Evolutionary conservation across 1,140 invertebrate genomes (phyloP), one percentile per base, ranked within the genome.

Genomic region (Pseudomyrmex sp.): DNA sequence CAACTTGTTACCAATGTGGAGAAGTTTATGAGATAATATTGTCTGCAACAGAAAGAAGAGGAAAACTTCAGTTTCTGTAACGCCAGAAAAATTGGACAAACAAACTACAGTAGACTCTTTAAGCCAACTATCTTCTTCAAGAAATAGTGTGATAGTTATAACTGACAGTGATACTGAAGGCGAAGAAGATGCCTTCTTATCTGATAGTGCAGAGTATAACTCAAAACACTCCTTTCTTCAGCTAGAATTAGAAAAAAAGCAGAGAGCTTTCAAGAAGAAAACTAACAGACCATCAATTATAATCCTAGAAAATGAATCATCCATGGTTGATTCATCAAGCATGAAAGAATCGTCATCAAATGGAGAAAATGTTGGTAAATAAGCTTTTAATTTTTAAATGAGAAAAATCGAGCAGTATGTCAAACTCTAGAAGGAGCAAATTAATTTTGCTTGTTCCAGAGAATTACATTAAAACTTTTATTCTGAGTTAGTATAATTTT

Each of bases 71-170:
- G 35, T 44, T 12, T 15, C 2, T 59, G n/a, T 13, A 26, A 48
- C 15, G 2, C 0, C 35, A 8, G 15, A 1, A 0, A 69, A 69
- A 8, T 58, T 69, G 10, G 26, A 9, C 1, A 3, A 26, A 7
- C 62, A 56, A 48, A 56, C 12, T 23, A 10, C 62, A 44, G 1
- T 18, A 7, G 4, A 15, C 9, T 46, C 9, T 5, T 44, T 50
- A 20, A 66, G 8, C 4, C 69, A 0, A 63, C 1, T 15, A 5
- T 26, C 61, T 18, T 15, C 59, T 12, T 46, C 61, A 15, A 54
- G 48, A 18, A 76, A 88, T 23, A 89, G 79, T 10, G 1, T 88
- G 65, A 90, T 90, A 48, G 9, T 90, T 75, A 48, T 88, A 69
- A 90, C 68, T 15, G 89, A 90, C 46, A 88, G 68, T 73, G 85